These are phyloP conservation scores for Trypoxylus dichotomus DNA, from an alignment of 1,140 invertebrate genomes.

Conservation along the genomic window DNA sequence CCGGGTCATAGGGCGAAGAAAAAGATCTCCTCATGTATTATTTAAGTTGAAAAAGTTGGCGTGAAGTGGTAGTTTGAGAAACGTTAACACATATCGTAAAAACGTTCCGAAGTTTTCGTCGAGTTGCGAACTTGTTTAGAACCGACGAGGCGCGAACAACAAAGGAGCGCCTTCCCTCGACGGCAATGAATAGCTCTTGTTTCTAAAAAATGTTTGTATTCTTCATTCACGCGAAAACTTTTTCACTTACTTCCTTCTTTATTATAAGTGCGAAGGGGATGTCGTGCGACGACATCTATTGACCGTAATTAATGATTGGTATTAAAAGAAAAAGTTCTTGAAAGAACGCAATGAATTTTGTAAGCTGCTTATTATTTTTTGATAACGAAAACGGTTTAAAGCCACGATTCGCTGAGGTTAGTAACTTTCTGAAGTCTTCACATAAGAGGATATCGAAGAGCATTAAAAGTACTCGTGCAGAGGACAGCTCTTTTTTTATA, in stretches of 20 bases:
- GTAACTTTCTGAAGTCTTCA: no score
- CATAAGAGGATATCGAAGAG: no score
- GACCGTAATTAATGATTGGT: conserved; percentile 19
- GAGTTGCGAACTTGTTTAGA: background rate
- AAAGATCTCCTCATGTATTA: conserved; percentile 6
- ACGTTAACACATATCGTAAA: conserved; percentile 16
- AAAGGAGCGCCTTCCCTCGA: background rate
- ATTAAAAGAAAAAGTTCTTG: background rate
- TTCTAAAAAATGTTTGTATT: conserved; percentile 7
- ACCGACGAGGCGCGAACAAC: background rate
- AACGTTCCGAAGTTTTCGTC: background rate
- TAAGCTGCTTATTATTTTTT: background rate
- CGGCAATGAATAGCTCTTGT: conserved; percentile 5
- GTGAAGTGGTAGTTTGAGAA: conserved; percentile 7
- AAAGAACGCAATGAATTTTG: background rate
- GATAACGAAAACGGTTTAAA: no score
- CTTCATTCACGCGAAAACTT: conserved; percentile 21
- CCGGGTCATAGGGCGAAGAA: background rate
- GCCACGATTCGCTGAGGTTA: no score
- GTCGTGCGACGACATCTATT: background rate
- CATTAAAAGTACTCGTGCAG: no score
- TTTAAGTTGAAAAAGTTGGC: conserved; percentile 15
- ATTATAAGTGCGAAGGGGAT: background rate
- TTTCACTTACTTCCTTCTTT: conserved; percentile 11
- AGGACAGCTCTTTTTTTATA: no score